Evolutionary conservation across 2,113 vertebrate species (phyloP).

Genomic region (Nothocercus julius): DNA sequence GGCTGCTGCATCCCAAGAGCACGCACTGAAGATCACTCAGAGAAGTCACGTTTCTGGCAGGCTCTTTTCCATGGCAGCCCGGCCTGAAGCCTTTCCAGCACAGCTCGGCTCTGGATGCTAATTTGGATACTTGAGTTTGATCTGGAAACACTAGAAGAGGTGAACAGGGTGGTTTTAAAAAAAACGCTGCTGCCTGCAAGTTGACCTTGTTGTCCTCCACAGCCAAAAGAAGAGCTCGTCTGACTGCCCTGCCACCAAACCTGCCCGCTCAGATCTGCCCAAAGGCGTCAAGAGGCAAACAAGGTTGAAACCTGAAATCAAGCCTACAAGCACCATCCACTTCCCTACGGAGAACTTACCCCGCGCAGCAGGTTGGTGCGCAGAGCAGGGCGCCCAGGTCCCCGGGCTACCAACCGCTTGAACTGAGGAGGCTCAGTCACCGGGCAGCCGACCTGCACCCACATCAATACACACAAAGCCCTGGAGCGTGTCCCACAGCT

Average conservation of each 20-base stretch:
- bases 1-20: background rate
- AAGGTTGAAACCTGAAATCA: background rate
- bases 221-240: background rate
- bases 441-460: no score
- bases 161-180: background rate
- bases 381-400: background rate
- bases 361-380: background rate
- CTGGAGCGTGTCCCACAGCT: no score
- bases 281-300: background rate
- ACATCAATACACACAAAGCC: no score
- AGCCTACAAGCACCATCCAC: background rate
- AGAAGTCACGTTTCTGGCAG: background rate
- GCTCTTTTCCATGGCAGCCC: background rate
- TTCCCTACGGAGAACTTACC: background rate
- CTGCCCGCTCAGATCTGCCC: background rate
- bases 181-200: background rate
- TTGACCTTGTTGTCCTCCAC: background rate
- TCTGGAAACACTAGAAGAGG: background rate
- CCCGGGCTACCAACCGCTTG: background rate
- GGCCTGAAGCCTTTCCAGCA: background rate
- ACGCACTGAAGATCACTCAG: background rate
- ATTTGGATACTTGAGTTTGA: background rate
- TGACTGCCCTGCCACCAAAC: background rate
- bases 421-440: background rate
- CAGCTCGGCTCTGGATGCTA: background rate